A percentile compares a stretch with the other conserved stretches of the same genome.
Evolutionary conservation across 2,888 invertebrate genomes (phyloP).

Genomic region (Teleiodes luculella): DNA sequence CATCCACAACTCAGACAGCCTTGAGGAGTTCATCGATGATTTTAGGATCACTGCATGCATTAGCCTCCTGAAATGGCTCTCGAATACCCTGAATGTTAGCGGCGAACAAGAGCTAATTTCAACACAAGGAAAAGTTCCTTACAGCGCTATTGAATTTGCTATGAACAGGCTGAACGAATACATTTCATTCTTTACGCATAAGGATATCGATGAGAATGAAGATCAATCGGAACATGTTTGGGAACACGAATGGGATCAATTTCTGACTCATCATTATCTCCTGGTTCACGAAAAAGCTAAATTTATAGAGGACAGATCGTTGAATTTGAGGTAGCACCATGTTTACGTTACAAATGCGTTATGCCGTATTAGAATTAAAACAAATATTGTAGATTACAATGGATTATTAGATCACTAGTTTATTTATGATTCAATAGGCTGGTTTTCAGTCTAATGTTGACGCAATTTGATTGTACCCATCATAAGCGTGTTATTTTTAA

Average conservation of each 20-base stretch:
- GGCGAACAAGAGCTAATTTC: slow-evolving; percentile 78
- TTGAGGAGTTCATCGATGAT: slow-evolving; percentile 91
- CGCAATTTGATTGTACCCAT: too few relatives aligned
- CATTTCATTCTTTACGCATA: slow-evolving; percentile 85
- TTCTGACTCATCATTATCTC: slow-evolving; percentile 83
- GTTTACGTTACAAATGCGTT: not conserved
- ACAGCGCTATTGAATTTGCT: slow-evolving; percentile 88
- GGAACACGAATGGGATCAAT: slow-evolving; percentile 95
- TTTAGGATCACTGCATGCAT: slow-evolving; percentile 93
- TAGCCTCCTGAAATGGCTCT: slow-evolving; percentile 88
- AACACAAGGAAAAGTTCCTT: slow-evolving; percentile 83
- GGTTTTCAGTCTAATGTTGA: too few relatives aligned
- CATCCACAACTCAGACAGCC: slow-evolving; percentile 88
- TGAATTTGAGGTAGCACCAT: slow-evolving; percentile 53
- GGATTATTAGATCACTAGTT: too few relatives aligned
- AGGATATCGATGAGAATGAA: slow-evolving; percentile 87
- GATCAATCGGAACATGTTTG: slow-evolving; percentile 80
- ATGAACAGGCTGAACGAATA: slow-evolving; percentile 87
- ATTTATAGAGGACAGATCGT: slow-evolving; percentile 63
- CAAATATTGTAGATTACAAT: too few relatives aligned
- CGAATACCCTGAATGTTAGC: slow-evolving; percentile 74
- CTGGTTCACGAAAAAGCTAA: slow-evolving; percentile 82
- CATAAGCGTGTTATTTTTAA: too few relatives aligned
- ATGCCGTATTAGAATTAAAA: too few relatives aligned
- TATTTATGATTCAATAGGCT: too few relatives aligned